Evolutionary conservation across 1,140 invertebrate species (phyloP).

Genomic region (Drosophila ohnishii): DNA sequence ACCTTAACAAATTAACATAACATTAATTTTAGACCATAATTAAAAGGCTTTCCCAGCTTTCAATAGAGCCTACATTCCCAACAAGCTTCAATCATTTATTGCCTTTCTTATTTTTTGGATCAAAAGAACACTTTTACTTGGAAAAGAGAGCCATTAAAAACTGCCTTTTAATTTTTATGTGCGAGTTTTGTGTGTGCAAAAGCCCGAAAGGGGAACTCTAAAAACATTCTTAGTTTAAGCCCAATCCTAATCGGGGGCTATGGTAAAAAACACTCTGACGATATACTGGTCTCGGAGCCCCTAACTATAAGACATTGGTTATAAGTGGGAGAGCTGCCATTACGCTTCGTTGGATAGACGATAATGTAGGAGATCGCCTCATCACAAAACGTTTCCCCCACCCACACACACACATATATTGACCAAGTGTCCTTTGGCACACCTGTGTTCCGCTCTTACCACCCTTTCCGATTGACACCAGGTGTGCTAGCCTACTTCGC

Average conservation of each 20-base stretch:
- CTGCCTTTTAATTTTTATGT: conserved; percentile 27
- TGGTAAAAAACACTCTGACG: conserved; percentile 47
- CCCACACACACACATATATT: neutral
- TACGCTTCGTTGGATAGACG: conserved; percentile 21
- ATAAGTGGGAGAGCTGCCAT: conserved; percentile 17
- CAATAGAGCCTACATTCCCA: neutral
- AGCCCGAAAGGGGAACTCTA: conserved; percentile 27
- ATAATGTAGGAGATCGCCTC: conserved; percentile 43
- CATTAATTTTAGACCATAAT: neutral
- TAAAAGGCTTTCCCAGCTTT: neutral
- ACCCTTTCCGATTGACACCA: conserved; percentile 69
- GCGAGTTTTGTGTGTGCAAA: conserved; percentile 33
- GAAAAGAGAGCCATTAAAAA: conserved; percentile 15
- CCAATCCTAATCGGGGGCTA: conserved; percentile 17
- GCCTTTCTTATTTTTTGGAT: conserved; percentile 31
- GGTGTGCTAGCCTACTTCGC: conserved; percentile 88
- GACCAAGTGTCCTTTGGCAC: conserved; percentile 7
- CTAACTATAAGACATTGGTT: conserved; percentile 15
- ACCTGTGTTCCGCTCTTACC: conserved; percentile 36
- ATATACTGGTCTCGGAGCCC: conserved; percentile 55
- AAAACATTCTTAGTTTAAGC: conserved; percentile 13
- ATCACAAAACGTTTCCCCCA: conserved; percentile 8
- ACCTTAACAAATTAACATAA: neutral
- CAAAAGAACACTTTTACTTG: conserved; percentile 16
- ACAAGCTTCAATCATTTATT: conserved; percentile 3